Base-by-base conservation (phyloP, 2,888 invertebrate species). In the Buathra laborator region DNA sequence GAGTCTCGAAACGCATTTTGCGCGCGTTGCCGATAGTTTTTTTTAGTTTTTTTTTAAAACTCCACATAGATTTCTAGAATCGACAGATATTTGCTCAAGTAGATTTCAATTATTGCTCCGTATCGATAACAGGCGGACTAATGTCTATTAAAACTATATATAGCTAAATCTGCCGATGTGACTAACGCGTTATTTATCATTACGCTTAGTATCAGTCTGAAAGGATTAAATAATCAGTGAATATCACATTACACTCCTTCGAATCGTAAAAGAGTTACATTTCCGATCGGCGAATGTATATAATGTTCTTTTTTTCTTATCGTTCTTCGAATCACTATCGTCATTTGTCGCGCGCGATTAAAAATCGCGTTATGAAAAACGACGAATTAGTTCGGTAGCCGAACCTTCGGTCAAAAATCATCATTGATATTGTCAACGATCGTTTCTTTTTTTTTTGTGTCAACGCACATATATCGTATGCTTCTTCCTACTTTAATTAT, bases 61-160 rank as follows among this genome's bases (percentile, higher is more conserved):
- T 10, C 12, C 56, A 24, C 48, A 16, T 68, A 76, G 10, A 62
- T 43, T 37, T 48, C 71, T 70, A 71, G 70, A 16, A 85, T 75
- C 56, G 66, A 70, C 64, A 46, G 19, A 48, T 59, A 62, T 64
- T 76, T 56, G 32, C 72, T 72, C 44, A 16, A 66, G 29, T 68
- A 75, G 19, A 71, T 64, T 74, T 79, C 12, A 79, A 82, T 85
- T 85, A 85, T 85, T 85, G 85, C 85, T 85, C 66, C 82, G 66
- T 70, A 72, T 78, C 72, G 75, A 78, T 85, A 85, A 82, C 82
- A 66, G 85, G 85, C 82, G 82, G 81, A 85, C 85, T 85, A 85
- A 78, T 75, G 59, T 82, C 62, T 77, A 72, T 72, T 14, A 19
- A 53, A 19, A 16, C 12, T 56, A 68, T 32, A 64, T 56, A 68